These are phyloP conservation scores for Laspeyria flexula DNA, from an alignment of 2,888 invertebrate genomes.

Conservation along the genomic window DNA sequence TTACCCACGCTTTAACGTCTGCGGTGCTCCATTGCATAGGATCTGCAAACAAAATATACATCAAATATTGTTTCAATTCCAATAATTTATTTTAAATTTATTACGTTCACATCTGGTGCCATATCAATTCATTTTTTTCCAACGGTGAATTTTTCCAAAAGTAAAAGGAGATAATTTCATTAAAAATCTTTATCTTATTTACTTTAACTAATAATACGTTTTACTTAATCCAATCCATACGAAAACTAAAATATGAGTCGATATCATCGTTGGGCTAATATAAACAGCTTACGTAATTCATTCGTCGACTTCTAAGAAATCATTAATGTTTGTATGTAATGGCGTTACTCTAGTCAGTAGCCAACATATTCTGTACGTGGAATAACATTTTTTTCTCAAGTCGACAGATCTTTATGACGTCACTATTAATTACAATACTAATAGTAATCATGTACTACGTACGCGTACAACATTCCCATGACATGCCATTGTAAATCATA, in stretches of 20 bases:
- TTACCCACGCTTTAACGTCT: slow-evolving; percentile 95
- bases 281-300: slow-evolving; percentile 74
- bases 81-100: too few relatives aligned
- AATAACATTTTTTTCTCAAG: slow-evolving; percentile 60
- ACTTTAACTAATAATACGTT: too few relatives aligned
- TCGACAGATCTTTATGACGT: slow-evolving; percentile 62
- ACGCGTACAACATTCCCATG: slow-evolving; percentile 54
- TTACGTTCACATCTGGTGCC: too few relatives aligned
- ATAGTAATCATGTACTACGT: slow-evolving; percentile 47
- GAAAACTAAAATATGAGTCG: slow-evolving; percentile 45
- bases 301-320: slow-evolving; percentile 69
- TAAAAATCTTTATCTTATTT: too few relatives aligned
- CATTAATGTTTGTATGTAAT: slow-evolving; percentile 70
- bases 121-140: too few relatives aligned
- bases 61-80: background rate
- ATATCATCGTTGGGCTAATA: slow-evolving; percentile 56
- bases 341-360: slow-evolving; percentile 60
- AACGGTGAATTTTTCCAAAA: too few relatives aligned
- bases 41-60: slow-evolving; percentile 86
- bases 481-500: slow-evolving; percentile 45
- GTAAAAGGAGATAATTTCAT: too few relatives aligned
- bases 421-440: slow-evolving; percentile 59
- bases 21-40: slow-evolving; percentile 94
- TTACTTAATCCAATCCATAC: slow-evolving; percentile 27
- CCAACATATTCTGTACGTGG: slow-evolving; percentile 60